Evolutionary conservation across 2,797 vertebrate genomes (phyloP).

Genomic region (Sebastiscus tertius): DNA sequence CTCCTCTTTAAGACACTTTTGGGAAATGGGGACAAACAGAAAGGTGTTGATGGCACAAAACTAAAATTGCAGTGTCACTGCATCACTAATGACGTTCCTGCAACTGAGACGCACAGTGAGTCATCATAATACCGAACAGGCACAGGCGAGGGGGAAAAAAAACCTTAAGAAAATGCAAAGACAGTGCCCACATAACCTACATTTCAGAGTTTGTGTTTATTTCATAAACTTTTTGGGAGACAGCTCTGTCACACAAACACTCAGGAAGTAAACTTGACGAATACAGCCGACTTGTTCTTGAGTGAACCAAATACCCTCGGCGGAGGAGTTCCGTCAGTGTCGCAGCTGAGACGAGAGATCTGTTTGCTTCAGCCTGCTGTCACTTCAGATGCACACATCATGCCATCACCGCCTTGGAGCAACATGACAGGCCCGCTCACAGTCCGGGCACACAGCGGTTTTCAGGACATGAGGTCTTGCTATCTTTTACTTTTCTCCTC

Average conservation of each 20-base stretch:
- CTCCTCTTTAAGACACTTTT: neutral
- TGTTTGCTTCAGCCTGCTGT: conserved; percentile 63
- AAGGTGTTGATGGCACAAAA: neutral
- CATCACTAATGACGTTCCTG: neutral
- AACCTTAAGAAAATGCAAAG: conserved; percentile 14
- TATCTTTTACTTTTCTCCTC: conserved; percentile 64
- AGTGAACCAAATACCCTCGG: conserved; percentile 38
- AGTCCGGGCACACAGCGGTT: conserved; percentile 51
- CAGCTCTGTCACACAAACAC: neutral
- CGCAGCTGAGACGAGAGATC: conserved; percentile 41
- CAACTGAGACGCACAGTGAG: neutral
- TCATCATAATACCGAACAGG: conserved; percentile 9
- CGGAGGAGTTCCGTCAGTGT: conserved; percentile 22
- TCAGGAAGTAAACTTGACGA: conserved; percentile 22
- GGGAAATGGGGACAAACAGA: neutral
- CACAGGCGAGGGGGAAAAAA: neutral
- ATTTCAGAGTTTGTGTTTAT: conserved; percentile 40
- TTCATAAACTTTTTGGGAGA: conserved; percentile 42
- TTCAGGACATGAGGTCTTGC: conserved; percentile 56
- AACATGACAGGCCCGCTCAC: conserved; percentile 67
- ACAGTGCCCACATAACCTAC: conserved; percentile 8
- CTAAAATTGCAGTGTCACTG: neutral
- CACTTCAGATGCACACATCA: conserved; percentile 69
- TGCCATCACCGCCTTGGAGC: conserved; percentile 42
- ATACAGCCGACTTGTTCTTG: conserved; percentile 8